These are phyloP conservation scores for Prochilodus magdalenae DNA, from an alignment of 2,113 vertebrate species.

Conservation along the genomic window DNA sequence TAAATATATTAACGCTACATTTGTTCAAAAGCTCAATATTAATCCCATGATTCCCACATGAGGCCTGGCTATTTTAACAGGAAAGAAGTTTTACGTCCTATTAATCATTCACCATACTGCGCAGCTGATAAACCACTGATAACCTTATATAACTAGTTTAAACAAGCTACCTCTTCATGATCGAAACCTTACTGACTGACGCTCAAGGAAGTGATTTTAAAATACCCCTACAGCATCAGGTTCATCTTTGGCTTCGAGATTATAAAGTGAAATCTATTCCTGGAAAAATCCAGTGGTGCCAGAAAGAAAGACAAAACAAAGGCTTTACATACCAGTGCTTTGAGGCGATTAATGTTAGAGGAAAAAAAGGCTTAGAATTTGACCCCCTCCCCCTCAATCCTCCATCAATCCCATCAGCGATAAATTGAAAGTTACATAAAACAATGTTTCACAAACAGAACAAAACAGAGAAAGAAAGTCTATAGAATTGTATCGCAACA, in stretches of 20 bases:
- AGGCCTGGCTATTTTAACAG: constrained; percentile 71
- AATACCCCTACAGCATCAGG: background rate
- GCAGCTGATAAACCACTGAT: background rate
- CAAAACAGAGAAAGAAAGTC: background rate
- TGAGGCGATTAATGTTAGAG: constrained; percentile 12
- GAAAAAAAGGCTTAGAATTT: constrained; percentile 35
- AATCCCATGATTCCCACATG: background rate
- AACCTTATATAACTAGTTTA: background rate
- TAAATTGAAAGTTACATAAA: background rate
- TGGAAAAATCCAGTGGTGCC: constrained; percentile 13
- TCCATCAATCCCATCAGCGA: constrained; percentile 16
- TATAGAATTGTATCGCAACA: background rate
- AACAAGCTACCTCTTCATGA: background rate
- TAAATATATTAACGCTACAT: too few species aligned
- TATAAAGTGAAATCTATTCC: background rate
- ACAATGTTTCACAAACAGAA: background rate
- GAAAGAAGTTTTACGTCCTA: constrained; percentile 51
- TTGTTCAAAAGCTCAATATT: background rate
- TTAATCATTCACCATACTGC: constrained; percentile 23
- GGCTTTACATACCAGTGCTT: constrained; percentile 11
- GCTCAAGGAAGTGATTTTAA: background rate
- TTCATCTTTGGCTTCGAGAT: background rate
- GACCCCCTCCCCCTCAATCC: background rate
- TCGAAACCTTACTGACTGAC: background rate
- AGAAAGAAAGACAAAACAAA: constrained; percentile 5